Evolutionary conservation across 2,113 vertebrate genomes (phyloP).

Genomic region (Pycnonotus jocosus): DNA sequence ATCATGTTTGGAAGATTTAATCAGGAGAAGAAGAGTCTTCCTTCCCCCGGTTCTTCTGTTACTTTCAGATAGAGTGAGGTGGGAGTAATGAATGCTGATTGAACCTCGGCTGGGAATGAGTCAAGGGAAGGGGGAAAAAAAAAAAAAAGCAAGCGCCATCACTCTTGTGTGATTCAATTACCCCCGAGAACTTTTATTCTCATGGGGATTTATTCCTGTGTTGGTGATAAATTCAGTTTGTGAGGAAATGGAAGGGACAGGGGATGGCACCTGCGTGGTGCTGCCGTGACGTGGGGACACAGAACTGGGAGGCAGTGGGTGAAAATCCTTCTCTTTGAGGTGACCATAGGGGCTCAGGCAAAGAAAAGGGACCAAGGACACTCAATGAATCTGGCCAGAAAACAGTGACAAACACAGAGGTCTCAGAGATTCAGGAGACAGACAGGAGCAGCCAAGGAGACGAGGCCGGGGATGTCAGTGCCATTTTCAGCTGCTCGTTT

Average conservation of each 20-base stretch:
- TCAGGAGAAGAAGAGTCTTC: constrained; percentile 37
- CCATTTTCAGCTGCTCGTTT: background rate
- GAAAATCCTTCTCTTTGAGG: background rate
- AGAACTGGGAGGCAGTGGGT: fast-evolving
- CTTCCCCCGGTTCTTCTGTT: constrained; percentile 6
- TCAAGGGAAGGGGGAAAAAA: background rate
- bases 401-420: background rate
- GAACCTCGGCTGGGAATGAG: constrained; percentile 54
- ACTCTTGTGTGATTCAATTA: constrained; percentile 65
- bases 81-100: constrained; percentile 67
- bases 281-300: background rate
- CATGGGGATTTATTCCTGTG: constrained; percentile 35
- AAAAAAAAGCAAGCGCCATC: constrained; percentile 2
- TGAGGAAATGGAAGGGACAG: constrained; percentile 13
- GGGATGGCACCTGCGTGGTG: fast-evolving
- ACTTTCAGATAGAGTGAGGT: constrained; percentile 41
- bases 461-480: background rate
- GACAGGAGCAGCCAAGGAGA: fast-evolving
- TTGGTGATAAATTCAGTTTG: constrained; percentile 29
- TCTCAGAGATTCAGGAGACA: background rate
- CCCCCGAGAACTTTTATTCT: constrained; percentile 42
- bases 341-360: background rate
- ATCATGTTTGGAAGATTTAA: constrained; percentile 60
- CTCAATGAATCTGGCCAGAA: fast-evolving
- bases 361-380: background rate